A percentile compares a stretch with the other conserved stretches of the same genome.
These are phyloP conservation scores for Zophobas morio DNA, from an alignment of 1,140 invertebrate genomes.

Conservation along the genomic window DNA sequence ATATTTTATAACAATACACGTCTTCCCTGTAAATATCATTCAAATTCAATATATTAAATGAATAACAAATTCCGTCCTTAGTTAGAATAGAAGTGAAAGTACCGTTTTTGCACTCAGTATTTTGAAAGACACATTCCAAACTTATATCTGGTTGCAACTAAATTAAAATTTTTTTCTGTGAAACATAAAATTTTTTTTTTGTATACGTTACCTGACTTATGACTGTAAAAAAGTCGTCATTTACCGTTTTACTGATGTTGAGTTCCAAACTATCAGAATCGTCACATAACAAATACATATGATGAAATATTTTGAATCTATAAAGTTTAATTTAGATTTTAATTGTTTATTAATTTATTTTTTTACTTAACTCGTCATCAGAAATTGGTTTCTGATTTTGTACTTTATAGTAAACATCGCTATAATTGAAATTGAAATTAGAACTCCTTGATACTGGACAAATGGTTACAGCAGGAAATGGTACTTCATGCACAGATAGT, in stretches of 20 bases:
- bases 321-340: not conserved
- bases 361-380: not conserved
- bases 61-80: not conserved
- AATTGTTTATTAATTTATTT: not conserved
- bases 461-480: not conserved
- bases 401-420: not conserved
- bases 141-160: not conserved
- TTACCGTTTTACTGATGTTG: not conserved
- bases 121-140: not conserved
- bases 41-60: not conserved
- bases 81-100: not conserved
- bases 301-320: not conserved
- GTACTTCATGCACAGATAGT: not conserved
- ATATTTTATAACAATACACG: not conserved
- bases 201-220: not conserved
- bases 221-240: not conserved
- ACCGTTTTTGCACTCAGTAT: not conserved
- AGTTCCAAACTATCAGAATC: not conserved
- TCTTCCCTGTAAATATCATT: not conserved
- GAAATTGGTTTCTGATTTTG: not conserved
- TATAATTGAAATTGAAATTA: not conserved
- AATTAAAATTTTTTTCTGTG: not conserved
- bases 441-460: not conserved
- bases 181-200: not conserved
- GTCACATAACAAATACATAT: not conserved